Conservation (phyloP, 2,797 vertebrate species). For the Chlorospingus semifuscus region DNA sequence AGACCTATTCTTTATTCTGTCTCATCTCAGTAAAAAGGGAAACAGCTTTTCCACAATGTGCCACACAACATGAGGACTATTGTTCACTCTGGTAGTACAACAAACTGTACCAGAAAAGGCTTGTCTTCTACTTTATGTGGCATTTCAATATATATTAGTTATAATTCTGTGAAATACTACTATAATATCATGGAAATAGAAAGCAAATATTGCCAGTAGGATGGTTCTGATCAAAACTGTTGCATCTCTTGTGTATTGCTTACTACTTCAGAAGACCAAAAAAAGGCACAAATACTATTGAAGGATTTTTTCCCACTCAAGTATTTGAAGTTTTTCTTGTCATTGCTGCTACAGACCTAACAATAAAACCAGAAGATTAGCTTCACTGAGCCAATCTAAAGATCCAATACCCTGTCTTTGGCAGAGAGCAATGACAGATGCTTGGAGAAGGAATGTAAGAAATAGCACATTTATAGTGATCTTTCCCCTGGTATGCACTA, state of each 20-base stretch:
- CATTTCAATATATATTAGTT: not conserved
- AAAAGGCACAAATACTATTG: not conserved
- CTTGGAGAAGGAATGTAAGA: slow-evolving; percentile 5
- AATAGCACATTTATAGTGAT: slow-evolving; percentile 15
- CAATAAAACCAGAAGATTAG: slow-evolving; percentile 11
- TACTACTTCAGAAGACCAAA: not conserved
- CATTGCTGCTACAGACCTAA: not conserved
- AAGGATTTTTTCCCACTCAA: not conserved
- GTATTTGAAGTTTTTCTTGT: not conserved
- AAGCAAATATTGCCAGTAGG: not conserved
- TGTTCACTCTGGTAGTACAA: not conserved
- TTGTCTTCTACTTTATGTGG: not conserved
- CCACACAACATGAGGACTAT: not conserved
- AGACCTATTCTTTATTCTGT: not conserved
- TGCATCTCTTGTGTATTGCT: not conserved
- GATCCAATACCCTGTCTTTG: slow-evolving; percentile 49
- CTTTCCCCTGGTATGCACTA: slow-evolving; percentile 13
- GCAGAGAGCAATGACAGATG: slow-evolving; percentile 40
- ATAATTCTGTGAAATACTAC: not conserved
- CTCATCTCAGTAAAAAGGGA: not conserved
- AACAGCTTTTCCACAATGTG: not conserved
- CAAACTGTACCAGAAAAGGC: not conserved
- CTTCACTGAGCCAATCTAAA: slow-evolving; percentile 6
- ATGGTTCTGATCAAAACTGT: not conserved
- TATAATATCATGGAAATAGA: not conserved